Base-by-base conservation (phyloP, 2,888 invertebrate genomes). In the Drosophila greeni region DNA sequence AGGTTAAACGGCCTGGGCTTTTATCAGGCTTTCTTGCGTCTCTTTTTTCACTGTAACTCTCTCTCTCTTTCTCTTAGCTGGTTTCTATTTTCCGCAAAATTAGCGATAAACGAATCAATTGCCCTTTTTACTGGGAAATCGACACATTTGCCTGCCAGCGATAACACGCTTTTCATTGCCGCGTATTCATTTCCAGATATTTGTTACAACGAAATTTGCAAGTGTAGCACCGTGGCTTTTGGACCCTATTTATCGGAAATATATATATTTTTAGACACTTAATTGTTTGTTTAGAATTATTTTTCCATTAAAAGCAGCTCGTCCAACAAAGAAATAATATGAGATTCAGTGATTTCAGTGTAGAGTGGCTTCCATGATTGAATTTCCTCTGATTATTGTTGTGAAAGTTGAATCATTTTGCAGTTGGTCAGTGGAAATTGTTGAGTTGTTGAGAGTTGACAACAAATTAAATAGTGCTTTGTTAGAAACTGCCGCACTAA, bases 51-150 rank as follows among this genome's bases (percentile, higher is more conserved):
- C 18, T 20, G 12, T 12, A n/a, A 31, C 48, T 12, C n/a, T 23
- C 37, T 33, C 8, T 23, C 23, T 34, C 24, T 16, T 26, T 14
- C n/a, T 24, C 34, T 34, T 8, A 20, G 14, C 8, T 16, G 23
- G 24, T 37, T 45, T 62, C 47, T 11, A 37, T 37, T 62, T 60
- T 61, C 62, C 45, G 64, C 64, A 62, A 45, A 60, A 60, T 60
- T 62, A 45, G 45, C 45, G 31, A 39, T 60, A 62, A 60, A 37
- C 29, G 43, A 60, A 59, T 59, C 59, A 61, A 59, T 59, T 59
- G 31, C 36, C 43, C n/a, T 33, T 45, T 45, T 61, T 43, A 61
- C 37, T 61, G 62, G 59, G 43, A 61, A 43, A 45, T 18, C 26
- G 36, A 36, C 36, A n/a, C 43, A 42, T 23, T 43, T 60, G 61